Percentiles rank a stretch among this genome's conserved stretches.
Evolutionary conservation across 2,888 invertebrate species (phyloP).

Genomic region (Lymantria monacha): DNA sequence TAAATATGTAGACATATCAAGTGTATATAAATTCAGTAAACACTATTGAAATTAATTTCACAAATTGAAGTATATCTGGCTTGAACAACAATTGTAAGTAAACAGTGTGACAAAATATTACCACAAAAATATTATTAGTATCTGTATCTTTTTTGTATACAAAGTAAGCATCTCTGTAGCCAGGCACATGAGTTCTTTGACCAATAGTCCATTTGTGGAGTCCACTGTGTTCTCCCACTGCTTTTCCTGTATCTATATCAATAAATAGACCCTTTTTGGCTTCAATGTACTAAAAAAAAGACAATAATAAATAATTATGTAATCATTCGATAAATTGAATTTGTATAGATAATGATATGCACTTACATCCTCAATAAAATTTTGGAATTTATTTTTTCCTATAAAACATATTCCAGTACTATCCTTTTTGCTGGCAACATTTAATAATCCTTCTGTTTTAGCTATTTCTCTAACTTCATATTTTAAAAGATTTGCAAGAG

Average conservation of each 20-base stretch:
- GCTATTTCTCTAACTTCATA: constrained; percentile 91
- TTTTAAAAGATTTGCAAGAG: constrained; percentile 90
- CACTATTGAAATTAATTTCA: too few relatives aligned
- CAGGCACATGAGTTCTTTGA: constrained; percentile 88
- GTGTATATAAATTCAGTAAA: too few relatives aligned
- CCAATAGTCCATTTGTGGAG: constrained; percentile 97
- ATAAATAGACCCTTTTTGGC: constrained; percentile 90
- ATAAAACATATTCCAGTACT: constrained; percentile 99
- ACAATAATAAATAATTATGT: background rate
- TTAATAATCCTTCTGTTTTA: constrained; percentile 83
- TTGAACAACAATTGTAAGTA: too few relatives aligned
- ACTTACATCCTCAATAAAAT: constrained; percentile 93
- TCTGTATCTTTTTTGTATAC: constrained; percentile 86
- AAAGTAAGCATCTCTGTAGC: constrained; percentile 86
- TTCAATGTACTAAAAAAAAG: constrained; percentile 87
- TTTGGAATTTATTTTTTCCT: constrained; percentile 92
- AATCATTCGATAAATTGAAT: too few relatives aligned
- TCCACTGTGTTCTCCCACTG: constrained; percentile 91
- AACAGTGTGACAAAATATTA: constrained; percentile 41
- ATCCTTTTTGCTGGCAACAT: constrained; percentile 88
- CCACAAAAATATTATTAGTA: constrained; percentile 90
- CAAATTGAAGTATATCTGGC: too few relatives aligned
- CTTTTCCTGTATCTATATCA: constrained; percentile 88
- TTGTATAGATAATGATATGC: background rate
- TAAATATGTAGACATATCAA: too few relatives aligned